These are phyloP conservation scores for Chelonoidis abingdonii DNA, from an alignment of 2,113 vertebrate genomes.

Conservation along the genomic window DNA sequence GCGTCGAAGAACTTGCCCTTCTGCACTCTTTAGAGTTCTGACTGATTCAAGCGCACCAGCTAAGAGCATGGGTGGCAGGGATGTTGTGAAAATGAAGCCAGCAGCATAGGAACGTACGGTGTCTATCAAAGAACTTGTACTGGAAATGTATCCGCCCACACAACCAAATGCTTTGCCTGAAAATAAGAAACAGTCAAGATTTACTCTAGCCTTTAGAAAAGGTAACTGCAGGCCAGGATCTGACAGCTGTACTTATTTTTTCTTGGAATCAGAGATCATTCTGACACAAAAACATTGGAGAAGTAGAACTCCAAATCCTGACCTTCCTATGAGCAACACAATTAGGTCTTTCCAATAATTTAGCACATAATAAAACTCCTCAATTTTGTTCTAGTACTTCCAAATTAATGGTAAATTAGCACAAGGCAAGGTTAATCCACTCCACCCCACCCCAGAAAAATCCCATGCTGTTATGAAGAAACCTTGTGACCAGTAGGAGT, in stretches of 20 bases:
- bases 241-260: not conserved
- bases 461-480: not conserved
- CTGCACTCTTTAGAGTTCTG: conserved; percentile 87
- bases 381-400: not conserved
- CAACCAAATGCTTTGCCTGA: conserved; percentile 98
- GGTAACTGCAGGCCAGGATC: not conserved
- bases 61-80: conserved; percentile 95
- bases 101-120: conserved; percentile 94
- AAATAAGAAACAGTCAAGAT: not conserved
- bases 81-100: conserved; percentile 98
- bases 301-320: not conserved
- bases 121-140: conserved; percentile 89
- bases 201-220: not conserved
- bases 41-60: conserved; percentile 91
- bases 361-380: not conserved
- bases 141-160: conserved; percentile 95
- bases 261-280: not conserved
- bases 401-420: not conserved
- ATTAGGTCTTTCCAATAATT: not conserved
- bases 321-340: not conserved
- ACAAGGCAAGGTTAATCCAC: not conserved
- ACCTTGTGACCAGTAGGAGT: not conserved
- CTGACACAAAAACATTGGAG: not conserved
- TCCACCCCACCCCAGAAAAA: not conserved
- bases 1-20: conserved; percentile 87